Evolutionary conservation across 2,113 vertebrate species (phyloP).

Genomic region (Taurulus bubalis): DNA sequence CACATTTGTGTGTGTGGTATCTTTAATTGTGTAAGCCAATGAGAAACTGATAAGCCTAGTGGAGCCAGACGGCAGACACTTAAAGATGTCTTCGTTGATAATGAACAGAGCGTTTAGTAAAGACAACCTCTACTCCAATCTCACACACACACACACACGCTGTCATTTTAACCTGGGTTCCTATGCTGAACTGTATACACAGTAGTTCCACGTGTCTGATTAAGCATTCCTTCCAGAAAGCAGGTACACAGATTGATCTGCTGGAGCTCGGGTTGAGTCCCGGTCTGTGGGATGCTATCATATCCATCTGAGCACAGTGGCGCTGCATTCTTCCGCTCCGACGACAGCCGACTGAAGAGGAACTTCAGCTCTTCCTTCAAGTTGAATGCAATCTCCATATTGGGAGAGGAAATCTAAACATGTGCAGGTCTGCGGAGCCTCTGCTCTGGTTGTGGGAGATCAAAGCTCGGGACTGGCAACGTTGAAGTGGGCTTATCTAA

Average conservation of each 20-base stretch:
- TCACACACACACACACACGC: not conserved
- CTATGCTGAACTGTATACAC: constrained; percentile 40
- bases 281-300: constrained; percentile 57
- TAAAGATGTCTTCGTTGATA: constrained; percentile 84
- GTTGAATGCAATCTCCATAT: constrained; percentile 43
- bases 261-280: constrained; percentile 36
- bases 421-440: constrained; percentile 2
- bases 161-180: constrained; percentile 38
- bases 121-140: constrained; percentile 32
- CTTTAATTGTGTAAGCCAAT: constrained; percentile 77
- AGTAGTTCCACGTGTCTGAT: constrained; percentile 36
- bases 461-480: constrained; percentile 31
- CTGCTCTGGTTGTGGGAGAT: constrained; percentile 19
- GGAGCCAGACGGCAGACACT: constrained; percentile 84
- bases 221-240: constrained; percentile 55
- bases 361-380: constrained; percentile 13
- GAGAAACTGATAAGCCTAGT: constrained; percentile 81
- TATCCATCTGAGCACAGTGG: constrained; percentile 33
- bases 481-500: constrained; percentile 52
- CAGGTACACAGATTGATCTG: constrained; percentile 51
- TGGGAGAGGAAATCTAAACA: constrained; percentile 39
- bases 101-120: constrained; percentile 58
- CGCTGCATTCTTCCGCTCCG: constrained; percentile 12
- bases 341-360: not conserved
- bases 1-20: constrained; percentile 61